phyloP scores from a whole-genome alignment of 2,888 invertebrate species.

The Nemotelus nigrinus region DNA sequence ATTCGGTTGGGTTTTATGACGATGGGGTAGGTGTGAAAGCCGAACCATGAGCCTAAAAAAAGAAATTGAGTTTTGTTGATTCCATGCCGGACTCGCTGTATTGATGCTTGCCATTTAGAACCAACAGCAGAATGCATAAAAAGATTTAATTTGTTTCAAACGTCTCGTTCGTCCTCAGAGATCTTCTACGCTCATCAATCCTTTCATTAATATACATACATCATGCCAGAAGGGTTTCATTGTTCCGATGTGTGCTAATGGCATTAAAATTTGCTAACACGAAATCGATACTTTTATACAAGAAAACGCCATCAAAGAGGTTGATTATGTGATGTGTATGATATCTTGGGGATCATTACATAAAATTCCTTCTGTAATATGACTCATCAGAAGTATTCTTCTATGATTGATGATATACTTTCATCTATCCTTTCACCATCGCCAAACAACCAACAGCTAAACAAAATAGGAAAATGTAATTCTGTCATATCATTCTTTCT shows the following conservation, averaged over 20 bases:
- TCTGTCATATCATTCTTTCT: constrained; percentile 44
- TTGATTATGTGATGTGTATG: constrained; percentile 4
- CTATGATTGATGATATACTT: constrained; percentile 45
- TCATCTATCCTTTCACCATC: constrained; percentile 33
- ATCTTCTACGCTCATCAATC: too few relatives aligned
- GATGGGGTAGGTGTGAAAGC: too few relatives aligned
- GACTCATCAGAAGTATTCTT: constrained; percentile 42
- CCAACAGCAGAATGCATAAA: too few relatives aligned
- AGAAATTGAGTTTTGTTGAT: too few relatives aligned
- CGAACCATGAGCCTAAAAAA: too few relatives aligned
- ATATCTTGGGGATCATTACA: constrained; percentile 39
- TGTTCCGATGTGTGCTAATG: background rate
- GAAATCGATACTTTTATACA: constrained; percentile 42
- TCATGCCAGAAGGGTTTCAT: too few relatives aligned
- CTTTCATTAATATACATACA: too few relatives aligned
- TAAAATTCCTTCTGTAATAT: constrained; percentile 32
- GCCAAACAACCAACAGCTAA: constrained; percentile 19
- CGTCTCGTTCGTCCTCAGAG: too few relatives aligned
- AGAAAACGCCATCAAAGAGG: constrained; percentile 42
- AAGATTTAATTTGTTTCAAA: too few relatives aligned
- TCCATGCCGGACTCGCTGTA: too few relatives aligned
- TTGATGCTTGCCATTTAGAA: too few relatives aligned
- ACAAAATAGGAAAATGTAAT: constrained; percentile 24
- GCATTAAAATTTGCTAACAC: constrained; percentile 31
- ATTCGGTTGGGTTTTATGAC: background rate